These are phyloP conservation scores for Lineus longissimus DNA, from an alignment of 1,140 invertebrate genomes.

Conservation along the genomic window DNA sequence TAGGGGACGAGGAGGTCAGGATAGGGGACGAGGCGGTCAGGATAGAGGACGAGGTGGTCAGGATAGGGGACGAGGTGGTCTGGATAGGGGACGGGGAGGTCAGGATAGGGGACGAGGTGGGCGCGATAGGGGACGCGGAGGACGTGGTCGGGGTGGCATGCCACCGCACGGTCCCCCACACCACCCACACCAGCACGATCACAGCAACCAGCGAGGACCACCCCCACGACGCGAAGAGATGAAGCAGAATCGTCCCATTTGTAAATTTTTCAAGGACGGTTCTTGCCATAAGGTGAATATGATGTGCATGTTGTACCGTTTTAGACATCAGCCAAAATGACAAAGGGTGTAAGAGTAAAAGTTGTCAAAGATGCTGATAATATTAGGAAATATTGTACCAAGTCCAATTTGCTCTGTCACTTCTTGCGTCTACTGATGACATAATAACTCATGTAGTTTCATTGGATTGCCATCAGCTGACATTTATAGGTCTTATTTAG, in stretches of 20 bases:
- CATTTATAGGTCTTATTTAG: background rate
- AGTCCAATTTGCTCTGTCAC: background rate
- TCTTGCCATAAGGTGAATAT: constrained; percentile 71
- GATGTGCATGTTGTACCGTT: background rate
- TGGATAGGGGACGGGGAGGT: background rate
- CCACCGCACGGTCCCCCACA: constrained; percentile 62
- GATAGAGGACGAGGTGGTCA: background rate
- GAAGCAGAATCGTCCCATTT: constrained; percentile 47
- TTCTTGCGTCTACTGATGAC: background rate
- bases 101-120: constrained; percentile 27
- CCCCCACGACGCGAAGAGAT: constrained; percentile 16
- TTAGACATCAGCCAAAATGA: background rate
- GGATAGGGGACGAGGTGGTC: too few relatives aligned
- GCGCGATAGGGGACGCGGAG: constrained; percentile 10
- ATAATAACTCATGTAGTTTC: background rate
- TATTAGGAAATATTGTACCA: background rate
- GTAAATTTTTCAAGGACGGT: constrained; percentile 81
- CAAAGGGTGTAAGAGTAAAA: background rate
- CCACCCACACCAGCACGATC: background rate
- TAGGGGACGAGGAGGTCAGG: background rate
- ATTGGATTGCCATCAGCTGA: background rate
- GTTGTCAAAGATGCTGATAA: background rate
- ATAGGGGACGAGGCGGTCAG: background rate
- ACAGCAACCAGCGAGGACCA: background rate
- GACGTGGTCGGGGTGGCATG: constrained; percentile 2